Base-by-base conservation (phyloP, 2,888 invertebrate genomes). In the Metalampra italica region DNA sequence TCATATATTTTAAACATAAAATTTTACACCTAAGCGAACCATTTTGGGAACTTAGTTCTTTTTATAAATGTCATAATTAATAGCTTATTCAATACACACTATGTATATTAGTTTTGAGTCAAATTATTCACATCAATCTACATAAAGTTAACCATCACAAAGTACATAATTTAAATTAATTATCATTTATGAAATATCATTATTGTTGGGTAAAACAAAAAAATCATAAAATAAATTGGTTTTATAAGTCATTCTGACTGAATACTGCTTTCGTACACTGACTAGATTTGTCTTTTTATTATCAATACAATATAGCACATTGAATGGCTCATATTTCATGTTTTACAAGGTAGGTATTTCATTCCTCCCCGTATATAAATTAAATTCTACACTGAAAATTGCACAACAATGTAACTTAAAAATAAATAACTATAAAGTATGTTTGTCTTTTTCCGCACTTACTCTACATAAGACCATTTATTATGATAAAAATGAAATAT, bases 391-490 rank as follows among this genome's bases (percentile, higher is more conserved):
- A 22, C 22, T 3, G 22, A 22, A 22, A 22, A 22, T 22, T 22
- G 5, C 22, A 22, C 22, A 22, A 22, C 22, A 22, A 22, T 22
- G 22, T 22, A 22, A 39, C 43, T 43, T 43, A 43, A 15, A 43
- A 4, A 22, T 30, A 30, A 43, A 22, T 22, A 22, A 22, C 22
- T 34, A 34, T 34, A 9, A 11, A 9, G 11, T 34, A 34, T 11
- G 73, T 61, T 57, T 70, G 65, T 73, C 64, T 75, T 73, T 69
- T 67, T 57, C 39, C 22, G 22, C 22, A 48, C 56, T 65, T 61
- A 60, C 54, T 59, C 39, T 39, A 39, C 39, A 14, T 7, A 39
- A 7, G 9, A 14, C 22, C 22, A 22, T 22, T 14, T n/a, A 14
- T 39, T 1, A 7, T 3, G 5, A 22, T 22, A 34, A 34, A 34